Evolutionary conservation across 2,113 vertebrate species (phyloP).

Genomic region (Cavia aperea): DNA sequence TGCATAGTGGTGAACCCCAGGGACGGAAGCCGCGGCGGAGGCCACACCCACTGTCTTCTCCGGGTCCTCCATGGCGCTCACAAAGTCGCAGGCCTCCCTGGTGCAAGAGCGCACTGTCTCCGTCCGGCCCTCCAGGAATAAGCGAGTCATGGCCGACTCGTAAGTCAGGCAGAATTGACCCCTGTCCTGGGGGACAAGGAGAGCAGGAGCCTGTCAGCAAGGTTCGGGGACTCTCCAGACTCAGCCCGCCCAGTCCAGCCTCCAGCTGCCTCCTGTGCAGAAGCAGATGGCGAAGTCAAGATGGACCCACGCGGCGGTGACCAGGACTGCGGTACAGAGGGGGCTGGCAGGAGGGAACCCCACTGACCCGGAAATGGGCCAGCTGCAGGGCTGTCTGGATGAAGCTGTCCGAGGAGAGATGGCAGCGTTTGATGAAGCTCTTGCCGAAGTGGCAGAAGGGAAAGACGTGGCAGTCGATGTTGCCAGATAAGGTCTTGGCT

Average conservation of each 20-base stretch:
- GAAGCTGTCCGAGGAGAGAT: slow-evolving; percentile 73
- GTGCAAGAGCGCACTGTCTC: slow-evolving; percentile 87
- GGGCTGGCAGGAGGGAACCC: not conserved
- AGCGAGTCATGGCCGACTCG: slow-evolving; percentile 87
- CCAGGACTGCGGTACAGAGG: not conserved
- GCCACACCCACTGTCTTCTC: slow-evolving; percentile 71
- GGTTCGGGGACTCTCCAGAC: not conserved
- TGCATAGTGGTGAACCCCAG: too few species aligned
- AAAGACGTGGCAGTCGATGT: slow-evolving; percentile 71
- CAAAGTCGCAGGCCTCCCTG: slow-evolving; percentile 80
- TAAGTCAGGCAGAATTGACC: slow-evolving; percentile 85
- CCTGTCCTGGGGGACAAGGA: slow-evolving; percentile 76
- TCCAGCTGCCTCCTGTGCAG: not conserved
- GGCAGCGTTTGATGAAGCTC: slow-evolving; percentile 71
- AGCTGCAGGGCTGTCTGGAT: slow-evolving; percentile 74
- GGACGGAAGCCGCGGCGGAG: not conserved
- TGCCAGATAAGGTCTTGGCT: slow-evolving; percentile 65
- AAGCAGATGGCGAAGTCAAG: not conserved
- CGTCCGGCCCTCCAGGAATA: slow-evolving; percentile 88
- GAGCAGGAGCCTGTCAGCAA: not conserved
- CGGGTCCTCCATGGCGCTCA: slow-evolving; percentile 78
- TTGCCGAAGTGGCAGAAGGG: slow-evolving; percentile 75
- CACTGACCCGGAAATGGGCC: slow-evolving; percentile 74
- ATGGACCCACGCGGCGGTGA: not conserved
- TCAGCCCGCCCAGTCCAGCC: not conserved